Evolutionary conservation across 2,888 invertebrate species (phyloP).

Genomic region (Horisme vitalbata): DNA sequence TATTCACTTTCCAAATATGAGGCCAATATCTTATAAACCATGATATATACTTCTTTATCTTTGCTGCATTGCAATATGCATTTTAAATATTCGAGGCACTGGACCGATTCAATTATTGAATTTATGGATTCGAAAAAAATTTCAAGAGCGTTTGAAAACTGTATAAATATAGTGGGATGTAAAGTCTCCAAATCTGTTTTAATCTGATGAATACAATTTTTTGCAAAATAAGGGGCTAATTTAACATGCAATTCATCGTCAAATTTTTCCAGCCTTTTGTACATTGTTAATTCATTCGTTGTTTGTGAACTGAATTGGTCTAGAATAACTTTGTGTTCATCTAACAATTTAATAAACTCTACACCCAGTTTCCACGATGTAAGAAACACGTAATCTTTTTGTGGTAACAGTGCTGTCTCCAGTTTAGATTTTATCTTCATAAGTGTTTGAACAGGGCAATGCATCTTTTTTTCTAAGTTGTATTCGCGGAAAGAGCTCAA

Average conservation of each 20-base stretch:
- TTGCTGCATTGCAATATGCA: conserved; percentile 18
- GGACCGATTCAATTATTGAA: no score
- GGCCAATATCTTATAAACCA: conserved; percentile 8
- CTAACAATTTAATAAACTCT: conserved; percentile 34
- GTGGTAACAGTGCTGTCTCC: conserved; percentile 31
- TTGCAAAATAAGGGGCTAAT: conserved; percentile 32
- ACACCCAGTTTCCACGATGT: conserved; percentile 43
- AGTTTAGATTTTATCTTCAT: conserved; percentile 39
- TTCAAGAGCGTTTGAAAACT: conserved; percentile 20
- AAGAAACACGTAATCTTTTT: conserved; percentile 38
- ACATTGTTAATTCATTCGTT: conserved; percentile 1
- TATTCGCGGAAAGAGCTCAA: conserved; percentile 5
- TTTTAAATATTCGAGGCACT: conserved; percentile 11
- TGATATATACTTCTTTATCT: conserved; percentile 23
- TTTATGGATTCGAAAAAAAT: no score
- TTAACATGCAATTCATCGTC: conserved; percentile 25
- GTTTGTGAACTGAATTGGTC: conserved; percentile 11
- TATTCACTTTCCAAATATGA: conserved; percentile 1
- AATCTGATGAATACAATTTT: conserved; percentile 29
- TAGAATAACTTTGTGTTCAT: conserved; percentile 27
- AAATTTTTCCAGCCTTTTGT: conserved; percentile 8
- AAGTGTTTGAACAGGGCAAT: conserved; percentile 42
- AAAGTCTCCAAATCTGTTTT: conserved; percentile 34
- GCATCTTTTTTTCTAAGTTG: conserved; percentile 36
- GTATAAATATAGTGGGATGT: conserved; percentile 26